These are phyloP conservation scores for Epirrhoe tristata DNA, from an alignment of 2,888 invertebrate genomes.

Conservation along the genomic window DNA sequence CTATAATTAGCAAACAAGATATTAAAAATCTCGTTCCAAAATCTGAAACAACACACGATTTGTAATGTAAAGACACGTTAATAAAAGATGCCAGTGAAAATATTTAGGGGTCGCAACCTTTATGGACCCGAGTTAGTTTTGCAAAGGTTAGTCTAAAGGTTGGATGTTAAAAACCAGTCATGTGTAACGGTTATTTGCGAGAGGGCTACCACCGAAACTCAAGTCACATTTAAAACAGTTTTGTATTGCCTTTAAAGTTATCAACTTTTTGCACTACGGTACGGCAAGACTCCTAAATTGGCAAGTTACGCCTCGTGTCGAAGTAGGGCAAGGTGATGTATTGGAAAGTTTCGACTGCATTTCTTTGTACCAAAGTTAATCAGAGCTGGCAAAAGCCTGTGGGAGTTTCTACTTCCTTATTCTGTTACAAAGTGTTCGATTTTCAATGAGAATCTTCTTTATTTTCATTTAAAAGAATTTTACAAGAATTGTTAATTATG, in stretches of 20 bases:
- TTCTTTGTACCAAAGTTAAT: conserved; percentile 27
- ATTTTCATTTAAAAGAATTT: neutral
- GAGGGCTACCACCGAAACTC: conserved; percentile 21
- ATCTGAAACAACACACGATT: conserved; percentile 44
- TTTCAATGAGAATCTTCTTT: neutral
- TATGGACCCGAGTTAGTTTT: conserved; percentile 52
- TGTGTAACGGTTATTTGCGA: conserved; percentile 49
- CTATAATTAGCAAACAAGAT: conserved; percentile 32
- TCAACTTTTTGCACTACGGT: conserved; percentile 25
- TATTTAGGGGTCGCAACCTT: conserved; percentile 49
- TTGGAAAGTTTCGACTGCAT: conserved; percentile 39
- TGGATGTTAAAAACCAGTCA: conserved; percentile 60
- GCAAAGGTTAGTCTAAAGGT: conserved; percentile 64
- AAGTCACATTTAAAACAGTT: conserved; percentile 24
- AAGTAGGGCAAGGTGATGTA: conserved; percentile 42
- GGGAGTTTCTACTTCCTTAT: conserved; percentile 29
- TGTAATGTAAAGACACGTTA: conserved; percentile 43
- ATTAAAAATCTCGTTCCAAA: conserved; percentile 51
- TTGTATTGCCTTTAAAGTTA: conserved; percentile 22
- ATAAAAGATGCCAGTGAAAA: conserved; percentile 48
- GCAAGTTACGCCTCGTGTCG: conserved; percentile 26
- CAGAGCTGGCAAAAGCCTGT: conserved; percentile 14
- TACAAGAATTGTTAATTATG: too few species aligned
- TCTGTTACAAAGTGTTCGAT: conserved; percentile 10
- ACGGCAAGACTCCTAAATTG: conserved; percentile 39